Evolutionary conservation across 1,140 invertebrate genomes (phyloP), one percentile per base, ranked within the genome.

Genomic region (Vollenhovia emeryi): DNA sequence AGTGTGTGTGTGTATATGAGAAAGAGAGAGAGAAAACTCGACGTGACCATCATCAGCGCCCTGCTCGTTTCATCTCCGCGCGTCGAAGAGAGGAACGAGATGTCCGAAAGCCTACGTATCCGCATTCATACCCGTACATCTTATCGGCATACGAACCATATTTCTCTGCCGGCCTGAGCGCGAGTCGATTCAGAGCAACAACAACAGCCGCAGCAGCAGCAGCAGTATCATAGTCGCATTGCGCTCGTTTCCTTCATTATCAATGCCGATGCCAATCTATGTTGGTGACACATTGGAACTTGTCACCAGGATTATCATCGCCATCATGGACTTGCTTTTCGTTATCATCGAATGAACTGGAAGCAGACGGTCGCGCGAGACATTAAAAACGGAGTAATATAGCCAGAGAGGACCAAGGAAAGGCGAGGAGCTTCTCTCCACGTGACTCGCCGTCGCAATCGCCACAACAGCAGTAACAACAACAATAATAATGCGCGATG

Each of bases 391-490:
- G 21, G 27, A 40, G 6, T 76, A 3, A n/a, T 60, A 55, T 27
- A 85, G 68, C 43, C 52, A 75, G 80, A 85, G 43, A 84, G 66
- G 69, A 86, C 69, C 60, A 85, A 80, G 48, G 30, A 84, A 45
- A 85, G 60, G 57, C 40, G 36, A 82, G 18, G 64, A 82, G 24
- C 5, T 36, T 43, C 30, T 64, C 73, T 64, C 15, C 52, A 87
- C 86, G 68, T 83, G 76, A 69, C 79, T 88, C 79, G 86, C 86
- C 82, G 60, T 84, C 69, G 52, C 24, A 50, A 79, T 84, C 84
- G 76, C 83, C 78, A 64, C 75, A 57, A 64, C 59, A 62, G 24
- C 74, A 66, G 27, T 62, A 64, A 11, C 13, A 57, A 5, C 74
- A 66, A 80, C 62, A 52, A 50, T 40, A 66, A 66, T 27, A 48